A percentile compares a stretch with the other conserved stretches of the same genome.
Conservation (phyloP, 2,888 invertebrate genomes). For the Trachelus troglodyta region DNA sequence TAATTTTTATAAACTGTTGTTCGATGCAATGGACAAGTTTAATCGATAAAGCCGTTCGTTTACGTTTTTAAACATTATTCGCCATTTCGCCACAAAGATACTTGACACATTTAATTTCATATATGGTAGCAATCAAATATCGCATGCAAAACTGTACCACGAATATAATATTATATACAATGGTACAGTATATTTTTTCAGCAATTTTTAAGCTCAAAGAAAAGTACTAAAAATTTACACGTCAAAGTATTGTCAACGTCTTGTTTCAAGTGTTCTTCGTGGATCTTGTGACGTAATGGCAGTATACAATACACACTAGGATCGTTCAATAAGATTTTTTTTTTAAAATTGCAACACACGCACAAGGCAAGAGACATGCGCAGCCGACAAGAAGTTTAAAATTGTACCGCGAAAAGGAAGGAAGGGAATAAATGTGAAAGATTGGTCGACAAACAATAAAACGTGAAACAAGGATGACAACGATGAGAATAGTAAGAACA, state of each 20-base stretch:
- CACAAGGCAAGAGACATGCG: neutral
- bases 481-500: conserved; percentile 19
- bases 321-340: neutral
- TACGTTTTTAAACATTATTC: neutral
- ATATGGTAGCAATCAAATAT: neutral
- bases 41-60: neutral
- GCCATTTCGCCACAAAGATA: neutral
- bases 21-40: neutral
- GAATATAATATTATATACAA: neutral
- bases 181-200: neutral
- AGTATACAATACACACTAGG: neutral
- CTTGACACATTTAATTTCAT: neutral
- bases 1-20: neutral
- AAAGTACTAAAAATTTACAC: neutral
- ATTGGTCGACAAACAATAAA: conserved; percentile 5
- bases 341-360: neutral
- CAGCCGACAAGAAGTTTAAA: neutral
- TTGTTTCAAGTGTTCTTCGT: neutral
- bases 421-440: conserved; percentile 4
- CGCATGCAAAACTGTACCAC: neutral
- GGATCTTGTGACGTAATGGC: neutral
- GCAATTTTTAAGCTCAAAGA: neutral
- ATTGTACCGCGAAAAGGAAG: conserved; percentile 7
- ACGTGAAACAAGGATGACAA: conserved; percentile 19
- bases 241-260: neutral